These are phyloP conservation scores for Limosa lapponica DNA, from an alignment of 2,797 vertebrate genomes.

Conservation along the genomic window DNA sequence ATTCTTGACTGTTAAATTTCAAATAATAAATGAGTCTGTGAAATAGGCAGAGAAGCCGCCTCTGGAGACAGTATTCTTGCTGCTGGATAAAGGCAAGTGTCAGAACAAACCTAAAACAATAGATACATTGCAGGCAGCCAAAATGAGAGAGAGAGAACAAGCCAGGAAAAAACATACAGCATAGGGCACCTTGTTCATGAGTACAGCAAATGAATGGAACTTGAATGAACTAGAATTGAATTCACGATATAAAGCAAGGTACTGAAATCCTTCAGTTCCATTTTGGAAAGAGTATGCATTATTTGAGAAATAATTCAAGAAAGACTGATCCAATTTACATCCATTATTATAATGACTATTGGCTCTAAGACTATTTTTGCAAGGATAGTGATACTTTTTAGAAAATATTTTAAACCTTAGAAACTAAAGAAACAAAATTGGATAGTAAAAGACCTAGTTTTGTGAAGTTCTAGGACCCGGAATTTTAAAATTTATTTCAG, in stretches of 20 bases:
- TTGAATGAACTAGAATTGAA: not conserved
- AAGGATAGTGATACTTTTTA: not conserved
- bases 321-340: not conserved
- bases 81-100: not conserved
- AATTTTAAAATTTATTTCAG: not conserved
- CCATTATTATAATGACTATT: not conserved
- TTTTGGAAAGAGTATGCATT: not conserved
- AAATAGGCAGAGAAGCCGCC: not conserved
- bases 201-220: not conserved
- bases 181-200: not conserved
- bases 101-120: not conserved
- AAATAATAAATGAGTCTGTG: not conserved
- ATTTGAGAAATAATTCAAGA: not conserved
- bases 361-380: not conserved
- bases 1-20: not conserved
- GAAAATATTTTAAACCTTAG: not conserved
- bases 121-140: not conserved
- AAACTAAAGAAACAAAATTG: not conserved
- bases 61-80: not conserved
- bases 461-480: not conserved
- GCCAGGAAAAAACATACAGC: not conserved
- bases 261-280: not conserved
- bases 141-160: not conserved
- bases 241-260: not conserved
- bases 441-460: not conserved